These are phyloP conservation scores for Silurus meridionalis DNA, from an alignment of 2,113 vertebrate species.

Conservation along the genomic window DNA sequence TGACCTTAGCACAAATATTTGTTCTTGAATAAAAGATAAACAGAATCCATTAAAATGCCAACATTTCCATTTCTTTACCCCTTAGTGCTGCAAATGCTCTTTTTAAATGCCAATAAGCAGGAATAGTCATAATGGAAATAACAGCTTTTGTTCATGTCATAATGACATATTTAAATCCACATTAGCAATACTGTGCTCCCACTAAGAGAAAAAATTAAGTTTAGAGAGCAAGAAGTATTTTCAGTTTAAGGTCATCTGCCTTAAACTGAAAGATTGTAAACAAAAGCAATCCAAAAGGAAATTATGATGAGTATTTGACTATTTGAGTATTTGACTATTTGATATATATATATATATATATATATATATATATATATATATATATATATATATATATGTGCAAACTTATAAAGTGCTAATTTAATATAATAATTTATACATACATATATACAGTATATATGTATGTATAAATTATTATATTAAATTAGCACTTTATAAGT, in stretches of 20 bases:
- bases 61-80: conserved; percentile 26
- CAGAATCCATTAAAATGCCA: conserved; percentile 31
- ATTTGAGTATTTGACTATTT: too few relatives aligned
- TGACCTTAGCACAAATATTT: too few relatives aligned
- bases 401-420: too few relatives aligned
- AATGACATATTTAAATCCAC: conserved; percentile 29
- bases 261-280: neutral
- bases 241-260: conserved; percentile 28
- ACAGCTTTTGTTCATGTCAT: conserved; percentile 10
- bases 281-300: neutral
- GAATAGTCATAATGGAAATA: neutral
- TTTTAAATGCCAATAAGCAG: conserved; percentile 11
- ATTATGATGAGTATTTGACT: neutral
- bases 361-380: too few relatives aligned
- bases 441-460: too few relatives aligned
- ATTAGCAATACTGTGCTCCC: conserved; percentile 12
- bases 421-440: too few relatives aligned
- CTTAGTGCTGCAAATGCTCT: neutral
- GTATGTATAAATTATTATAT: too few relatives aligned
- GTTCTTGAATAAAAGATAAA: conserved; percentile 18
- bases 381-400: too few relatives aligned
- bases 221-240: neutral
- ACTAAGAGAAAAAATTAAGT: conserved; percentile 15
- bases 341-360: too few relatives aligned
- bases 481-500: too few relatives aligned